These are phyloP conservation scores for Patella ulyssiponensis DNA, from an alignment of 2,888 invertebrate species.

Conservation along the genomic window DNA sequence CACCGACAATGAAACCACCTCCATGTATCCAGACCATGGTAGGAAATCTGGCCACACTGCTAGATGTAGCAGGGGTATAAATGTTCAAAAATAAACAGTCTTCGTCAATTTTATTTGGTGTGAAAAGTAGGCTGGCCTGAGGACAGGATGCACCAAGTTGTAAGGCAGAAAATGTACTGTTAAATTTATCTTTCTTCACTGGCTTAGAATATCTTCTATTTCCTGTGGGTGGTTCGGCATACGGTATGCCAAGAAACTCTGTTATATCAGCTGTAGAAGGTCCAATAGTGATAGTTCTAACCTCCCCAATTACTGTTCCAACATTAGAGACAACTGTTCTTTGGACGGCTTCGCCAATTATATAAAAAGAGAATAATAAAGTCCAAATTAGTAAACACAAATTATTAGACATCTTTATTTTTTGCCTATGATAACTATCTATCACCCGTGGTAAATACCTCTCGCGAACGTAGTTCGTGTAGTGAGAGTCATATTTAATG, in stretches of 20 bases:
- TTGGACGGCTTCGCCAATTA: not conserved
- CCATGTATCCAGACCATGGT: constrained; percentile 34
- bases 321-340: not conserved
- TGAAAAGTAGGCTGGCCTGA: constrained; percentile 16
- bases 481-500: no score
- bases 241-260: constrained; percentile 50
- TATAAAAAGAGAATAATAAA: no score
- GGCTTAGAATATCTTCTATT: constrained; percentile 43
- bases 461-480: no score
- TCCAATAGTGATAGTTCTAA: not conserved
- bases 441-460: no score
- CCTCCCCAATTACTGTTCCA: not conserved
- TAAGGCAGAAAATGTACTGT: constrained; percentile 35
- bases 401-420: no score
- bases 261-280: constrained; percentile 14
- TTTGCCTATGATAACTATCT: no score
- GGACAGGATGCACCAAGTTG: constrained; percentile 43
- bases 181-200: constrained; percentile 23
- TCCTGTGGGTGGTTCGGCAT: constrained; percentile 49
- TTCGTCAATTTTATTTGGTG: constrained; percentile 28
- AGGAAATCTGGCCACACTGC: not conserved
- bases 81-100: constrained; percentile 55
- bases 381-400: no score
- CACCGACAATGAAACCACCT: constrained; percentile 25
- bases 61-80: constrained; percentile 41